These are phyloP conservation scores for Aplysina aerophoba DNA, from an alignment of 37 sponge, comb jelly and placozoan species.

Conservation along the genomic window DNA sequence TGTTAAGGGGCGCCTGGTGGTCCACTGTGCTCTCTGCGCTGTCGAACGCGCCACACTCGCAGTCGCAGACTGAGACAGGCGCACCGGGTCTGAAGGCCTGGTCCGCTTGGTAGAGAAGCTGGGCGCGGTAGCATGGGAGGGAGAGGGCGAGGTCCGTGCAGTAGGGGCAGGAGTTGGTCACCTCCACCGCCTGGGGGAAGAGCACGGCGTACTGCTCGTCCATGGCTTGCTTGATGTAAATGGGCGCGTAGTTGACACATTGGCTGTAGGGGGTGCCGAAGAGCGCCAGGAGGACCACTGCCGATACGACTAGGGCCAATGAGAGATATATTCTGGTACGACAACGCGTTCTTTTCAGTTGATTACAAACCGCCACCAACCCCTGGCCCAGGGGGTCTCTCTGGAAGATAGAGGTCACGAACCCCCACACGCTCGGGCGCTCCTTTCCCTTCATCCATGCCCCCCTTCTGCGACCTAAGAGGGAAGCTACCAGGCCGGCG, in stretches of 20 bases:
- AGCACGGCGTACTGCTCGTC: constrained; percentile 4
- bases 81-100: background rate
- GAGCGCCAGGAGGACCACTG: background rate
- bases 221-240: background rate
- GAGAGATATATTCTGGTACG: background rate
- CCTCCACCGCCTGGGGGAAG: background rate
- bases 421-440: background rate
- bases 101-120: background rate
- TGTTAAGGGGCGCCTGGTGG: background rate
- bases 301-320: background rate
- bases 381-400: background rate
- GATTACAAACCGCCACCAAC: background rate
- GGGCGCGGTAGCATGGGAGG: background rate
- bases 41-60: constrained; percentile 28
- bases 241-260: background rate
- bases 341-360: background rate
- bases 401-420: background rate
- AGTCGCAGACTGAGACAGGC: background rate
- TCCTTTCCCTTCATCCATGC: background rate
- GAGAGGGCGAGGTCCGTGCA: background rate
- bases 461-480: background rate
- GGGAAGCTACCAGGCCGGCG: background rate
- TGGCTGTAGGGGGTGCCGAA: background rate
- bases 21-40: background rate
- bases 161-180: constrained; percentile 30